phyloP scores from a whole-genome alignment of 2,113 vertebrate species.

The Hylia prasina region DNA sequence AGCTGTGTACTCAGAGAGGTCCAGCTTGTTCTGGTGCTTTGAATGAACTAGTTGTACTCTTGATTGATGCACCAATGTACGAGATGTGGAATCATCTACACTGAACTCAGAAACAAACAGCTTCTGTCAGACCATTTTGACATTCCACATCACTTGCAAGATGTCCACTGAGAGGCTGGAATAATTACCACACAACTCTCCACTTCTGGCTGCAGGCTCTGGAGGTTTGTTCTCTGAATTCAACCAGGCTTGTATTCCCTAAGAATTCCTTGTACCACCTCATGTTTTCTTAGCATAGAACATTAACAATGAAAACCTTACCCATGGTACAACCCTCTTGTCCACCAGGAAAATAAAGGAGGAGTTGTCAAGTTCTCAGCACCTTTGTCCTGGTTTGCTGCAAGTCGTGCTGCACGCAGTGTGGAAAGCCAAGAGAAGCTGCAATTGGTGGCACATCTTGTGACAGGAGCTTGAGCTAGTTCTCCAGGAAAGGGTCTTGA shows the following conservation, averaged over 20 bases:
- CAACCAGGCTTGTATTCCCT: background rate
- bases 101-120: background rate
- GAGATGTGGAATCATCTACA: background rate
- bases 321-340: background rate
- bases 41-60: background rate
- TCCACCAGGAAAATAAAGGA: background rate
- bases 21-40: background rate
- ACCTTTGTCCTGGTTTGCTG: background rate
- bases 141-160: background rate
- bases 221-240: background rate
- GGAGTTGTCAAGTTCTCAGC: background rate
- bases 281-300: background rate
- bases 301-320: background rate
- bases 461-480: background rate
- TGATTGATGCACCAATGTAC: background rate
- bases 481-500: background rate
- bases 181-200: background rate
- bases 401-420: background rate
- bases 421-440: background rate
- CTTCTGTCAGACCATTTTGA: background rate
- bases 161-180: background rate
- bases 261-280: background rate
- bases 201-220: background rate
- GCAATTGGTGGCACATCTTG: background rate
- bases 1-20: rapidly evolving